Evolutionary conservation across 2,888 invertebrate species (phyloP), one percentile per base, ranked within the genome.

Genomic region (Boloria selene): DNA sequence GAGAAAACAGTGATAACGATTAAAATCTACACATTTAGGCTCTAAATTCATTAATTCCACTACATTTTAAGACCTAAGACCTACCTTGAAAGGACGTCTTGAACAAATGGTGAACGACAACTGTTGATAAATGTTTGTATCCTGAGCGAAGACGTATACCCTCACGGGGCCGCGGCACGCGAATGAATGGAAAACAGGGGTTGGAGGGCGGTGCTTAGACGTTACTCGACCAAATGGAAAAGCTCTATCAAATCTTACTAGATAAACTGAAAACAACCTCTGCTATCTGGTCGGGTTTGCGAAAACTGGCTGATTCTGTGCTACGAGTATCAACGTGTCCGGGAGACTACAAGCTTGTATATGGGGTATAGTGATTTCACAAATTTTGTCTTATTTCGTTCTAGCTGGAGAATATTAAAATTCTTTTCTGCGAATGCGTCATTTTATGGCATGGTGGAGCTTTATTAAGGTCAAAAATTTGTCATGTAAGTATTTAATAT

Each of bases 161-260:
- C 81, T 42, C 64, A 71, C 64, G 79, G 83, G 79, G 73, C 72
- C 74, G 64, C 70, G 71, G 73, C 77, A 77, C 82, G 77, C 80
- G 84, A 86, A 85, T 90, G 90, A 90, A 90, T 90, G 90, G 85
- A 86, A 73, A 76, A 75, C 83, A 81, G 84, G 87, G 87, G 86
- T 81, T 71, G 71, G 82, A 85, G 86, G 90, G 90, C 86, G 89
- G 88, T 87, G 87, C 88, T 77, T 74, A 58, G 58, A 50, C 54
- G 31, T 42, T 61, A 65, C 50, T 59, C 60, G 50, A 38, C 61
- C 55, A 47, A 62, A 62, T 67, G 49, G 5, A 38, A 62, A 52
- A 68, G 67, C 47, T 53, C 47, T 52, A 49, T 38, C 49, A 38
- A 45, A 47, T 13, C 45, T 54, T 18, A 50, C 16, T 38, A 17